phyloP scores from a whole-genome alignment of 2,888 invertebrate species.

The Cataglyphis altisquamis region DNA sequence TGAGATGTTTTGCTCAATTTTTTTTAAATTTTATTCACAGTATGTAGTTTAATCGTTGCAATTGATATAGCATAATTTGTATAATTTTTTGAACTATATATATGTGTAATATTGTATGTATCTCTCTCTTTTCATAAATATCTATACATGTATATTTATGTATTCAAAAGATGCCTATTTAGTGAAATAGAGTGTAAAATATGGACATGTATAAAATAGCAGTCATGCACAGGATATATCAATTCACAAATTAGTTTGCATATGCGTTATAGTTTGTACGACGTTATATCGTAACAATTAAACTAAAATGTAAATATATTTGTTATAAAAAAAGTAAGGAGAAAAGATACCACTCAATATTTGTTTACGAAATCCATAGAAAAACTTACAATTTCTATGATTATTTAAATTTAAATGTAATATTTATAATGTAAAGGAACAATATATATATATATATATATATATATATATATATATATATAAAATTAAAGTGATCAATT shows the following conservation, averaged over 20 bases:
- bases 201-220: constrained; percentile 51
- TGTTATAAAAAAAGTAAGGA: constrained; percentile 26
- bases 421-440: constrained; percentile 74
- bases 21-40: not conserved
- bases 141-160: not conserved
- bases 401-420: constrained; percentile 65
- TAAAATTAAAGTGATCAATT: constrained; percentile 60
- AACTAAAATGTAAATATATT: constrained; percentile 64
- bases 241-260: not conserved
- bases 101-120: not conserved
- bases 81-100: constrained; percentile 1
- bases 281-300: constrained; percentile 20
- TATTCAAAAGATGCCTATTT: constrained; percentile 1
- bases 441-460: constrained; percentile 33
- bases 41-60: not conserved
- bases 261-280: not conserved
- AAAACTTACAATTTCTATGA: constrained; percentile 20
- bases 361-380: constrained; percentile 41
- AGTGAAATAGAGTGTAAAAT: constrained; percentile 50
- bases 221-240: not conserved
- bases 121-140: not conserved
- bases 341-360: constrained; percentile 32
- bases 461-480: too few species aligned
- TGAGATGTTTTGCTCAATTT: constrained; percentile 31
- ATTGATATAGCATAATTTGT: constrained; percentile 15